Conservation (phyloP, 2,888 invertebrate genomes). For the Lampropteryx suffumata region DNA sequence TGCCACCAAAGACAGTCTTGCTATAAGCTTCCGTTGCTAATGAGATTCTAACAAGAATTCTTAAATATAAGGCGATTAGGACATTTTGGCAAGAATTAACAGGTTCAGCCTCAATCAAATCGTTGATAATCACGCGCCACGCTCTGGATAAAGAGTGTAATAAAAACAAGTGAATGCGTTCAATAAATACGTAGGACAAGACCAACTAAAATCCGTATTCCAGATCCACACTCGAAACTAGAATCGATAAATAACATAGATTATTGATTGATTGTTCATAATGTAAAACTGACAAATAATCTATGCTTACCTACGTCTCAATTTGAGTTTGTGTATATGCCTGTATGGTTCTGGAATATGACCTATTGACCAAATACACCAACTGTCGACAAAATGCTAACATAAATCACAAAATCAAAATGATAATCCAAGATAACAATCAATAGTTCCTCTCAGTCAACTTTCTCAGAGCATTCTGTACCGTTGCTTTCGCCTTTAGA, state of each 20-base stretch:
- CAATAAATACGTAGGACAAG: constrained; percentile 36
- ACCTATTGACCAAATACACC: constrained; percentile 38
- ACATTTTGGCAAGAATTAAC: constrained; percentile 61
- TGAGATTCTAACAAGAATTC: constrained; percentile 48
- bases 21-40: constrained; percentile 44
- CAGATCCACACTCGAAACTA: too few species aligned
- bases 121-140: constrained; percentile 28
- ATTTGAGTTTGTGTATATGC: too few species aligned
- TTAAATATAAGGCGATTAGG: constrained; percentile 41
- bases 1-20: constrained; percentile 64
- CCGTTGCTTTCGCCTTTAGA: constrained; percentile 81
- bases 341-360: too few species aligned
- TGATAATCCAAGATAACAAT: constrained; percentile 43
- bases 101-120: constrained; percentile 50
- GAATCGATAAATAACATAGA: too few species aligned
- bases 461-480: constrained; percentile 81
- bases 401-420: constrained; percentile 59
- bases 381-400: constrained; percentile 66
- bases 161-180: constrained; percentile 46
- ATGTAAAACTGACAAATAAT: too few species aligned
- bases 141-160: constrained; percentile 38
- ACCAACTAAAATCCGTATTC: constrained; percentile 26
- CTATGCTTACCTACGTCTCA: too few species aligned
- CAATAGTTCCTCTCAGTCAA: constrained; percentile 78
- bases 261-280: too few species aligned